Evolutionary conservation across 1,140 invertebrate genomes (phyloP), one percentile per base, ranked within the genome.

Genomic region (Drosophila gunungcola): DNA sequence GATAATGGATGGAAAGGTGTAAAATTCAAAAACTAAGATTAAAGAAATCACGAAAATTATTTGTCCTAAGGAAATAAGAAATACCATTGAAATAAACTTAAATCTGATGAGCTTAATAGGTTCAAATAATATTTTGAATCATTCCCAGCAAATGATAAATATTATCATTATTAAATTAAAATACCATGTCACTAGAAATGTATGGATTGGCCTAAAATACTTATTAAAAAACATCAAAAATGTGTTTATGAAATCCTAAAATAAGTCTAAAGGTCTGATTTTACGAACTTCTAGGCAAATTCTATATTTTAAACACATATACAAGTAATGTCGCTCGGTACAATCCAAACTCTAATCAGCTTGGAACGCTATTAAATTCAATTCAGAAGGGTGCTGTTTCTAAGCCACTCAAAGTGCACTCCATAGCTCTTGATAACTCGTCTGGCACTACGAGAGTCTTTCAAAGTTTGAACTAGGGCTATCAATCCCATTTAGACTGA

Each of bases 401-500:
- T 11, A 12, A 21, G 32, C 21, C 39, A 32, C n/a, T n/a, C 16
- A 36, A 60, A 11, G 29, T 34, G n/a, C 56, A 27, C 51, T 45
- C 3, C 6, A 32, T 16, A 12, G n/a, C 51, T 65, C 74, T 58
- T 78, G 73, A 82, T 55, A 63, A 55, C 48, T 77, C 73, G 73
- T 73, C 67, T 68, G 56, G 51, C 73, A 67, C 79, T 51, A 58
- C 32, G 53, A 73, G 56, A 57, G 60, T 16, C 51, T 16, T 48
- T 54, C 51, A 42, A 63, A 61, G 36, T 43, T 46, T 76, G 56
- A 61, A 51, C 49, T n/a, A 7, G 12, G 29, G 43, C 64, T 45
- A 70, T 70, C 67, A 70, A 57, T 70, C 42, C 32, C 48, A 29
- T 36, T 54, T 48, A 39, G 65, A 21, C 65, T 69, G 65, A 69